Percentiles rank a stretch among this genome's conserved stretches.
These are phyloP conservation scores for Oxyruncus cristatus DNA, from an alignment of 2,113 vertebrate genomes.

Conservation along the genomic window DNA sequence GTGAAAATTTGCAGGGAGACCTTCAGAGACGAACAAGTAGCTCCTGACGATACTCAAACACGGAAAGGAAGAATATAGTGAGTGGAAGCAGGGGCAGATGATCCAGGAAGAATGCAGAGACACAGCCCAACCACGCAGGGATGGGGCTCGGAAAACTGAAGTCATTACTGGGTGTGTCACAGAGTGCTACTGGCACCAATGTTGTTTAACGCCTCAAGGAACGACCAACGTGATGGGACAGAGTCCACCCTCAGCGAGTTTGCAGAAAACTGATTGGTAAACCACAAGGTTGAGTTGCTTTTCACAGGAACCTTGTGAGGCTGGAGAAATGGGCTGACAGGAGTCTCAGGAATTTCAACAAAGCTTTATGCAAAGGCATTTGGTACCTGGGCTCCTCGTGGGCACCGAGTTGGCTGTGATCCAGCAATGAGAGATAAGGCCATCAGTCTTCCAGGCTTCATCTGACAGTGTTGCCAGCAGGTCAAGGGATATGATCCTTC, in stretches of 20 bases:
- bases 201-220: not conserved
- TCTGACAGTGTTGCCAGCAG: not conserved
- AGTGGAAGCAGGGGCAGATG: not conserved
- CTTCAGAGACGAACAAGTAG: not conserved
- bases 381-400: rapidly evolving
- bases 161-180: not conserved
- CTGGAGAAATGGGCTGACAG: not conserved
- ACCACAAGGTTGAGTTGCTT: not conserved
- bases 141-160: not conserved
- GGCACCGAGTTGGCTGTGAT: not conserved
- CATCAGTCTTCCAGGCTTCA: not conserved
- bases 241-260: not conserved
- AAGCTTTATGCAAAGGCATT: not conserved
- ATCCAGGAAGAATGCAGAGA: not conserved
- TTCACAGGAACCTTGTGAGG: not conserved
- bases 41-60: not conserved
- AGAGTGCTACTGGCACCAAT: rapidly evolving
- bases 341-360: not conserved
- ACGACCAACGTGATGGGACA: not conserved
- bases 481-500: not conserved
- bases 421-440: not conserved
- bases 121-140: not conserved
- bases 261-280: not conserved
- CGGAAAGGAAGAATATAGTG: not conserved
- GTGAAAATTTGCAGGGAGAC: not conserved